These are phyloP conservation scores for Cassiopea andromeda DNA, from an alignment of 30 jellyfish, hydroid and myxozoan genomes.

Conservation along the genomic window DNA sequence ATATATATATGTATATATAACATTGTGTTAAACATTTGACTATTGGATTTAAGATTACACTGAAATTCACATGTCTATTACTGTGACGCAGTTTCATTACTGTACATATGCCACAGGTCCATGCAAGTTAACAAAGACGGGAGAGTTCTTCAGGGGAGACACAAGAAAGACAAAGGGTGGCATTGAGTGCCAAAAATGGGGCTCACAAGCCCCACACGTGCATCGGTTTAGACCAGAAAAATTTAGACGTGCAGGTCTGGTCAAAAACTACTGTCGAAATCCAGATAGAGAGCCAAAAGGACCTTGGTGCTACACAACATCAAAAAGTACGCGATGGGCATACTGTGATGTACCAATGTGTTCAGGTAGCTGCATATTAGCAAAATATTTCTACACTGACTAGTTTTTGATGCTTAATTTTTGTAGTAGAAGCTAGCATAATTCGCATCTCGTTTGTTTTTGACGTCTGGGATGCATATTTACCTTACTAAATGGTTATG, in stretches of 20 bases:
- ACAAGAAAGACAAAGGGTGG: slow-evolving; percentile 20
- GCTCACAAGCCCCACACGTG: slow-evolving; percentile 37
- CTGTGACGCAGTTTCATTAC: too few relatives aligned
- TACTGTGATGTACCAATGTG: slow-evolving; percentile 33
- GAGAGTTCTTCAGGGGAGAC: slow-evolving; percentile 32
- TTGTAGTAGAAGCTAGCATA: too few relatives aligned
- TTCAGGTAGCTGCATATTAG: neutral
- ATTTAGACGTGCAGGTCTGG: slow-evolving; percentile 12
- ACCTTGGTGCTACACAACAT: slow-evolving; percentile 63
- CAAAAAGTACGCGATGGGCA: slow-evolving; percentile 27
- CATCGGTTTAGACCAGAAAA: slow-evolving; percentile 13
- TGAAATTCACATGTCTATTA: too few relatives aligned
- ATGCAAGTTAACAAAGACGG: slow-evolving; percentile 43
- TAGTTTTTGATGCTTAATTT: too few relatives aligned
- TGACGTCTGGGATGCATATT: too few relatives aligned
- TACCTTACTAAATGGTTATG: too few relatives aligned
- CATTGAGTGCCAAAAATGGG: slow-evolving; percentile 56
- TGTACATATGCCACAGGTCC: neutral
- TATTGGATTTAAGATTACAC: too few relatives aligned
- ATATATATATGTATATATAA: too few relatives aligned
- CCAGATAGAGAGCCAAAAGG: slow-evolving; percentile 52
- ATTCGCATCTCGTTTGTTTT: too few relatives aligned
- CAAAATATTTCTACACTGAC: too few relatives aligned
- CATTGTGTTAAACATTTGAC: too few relatives aligned
- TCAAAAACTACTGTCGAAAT: slow-evolving; percentile 40